Evolutionary conservation across 2,797 vertebrate species (phyloP), one percentile per base, ranked within the genome.

Genomic region (Silurus lanzhouensis): DNA sequence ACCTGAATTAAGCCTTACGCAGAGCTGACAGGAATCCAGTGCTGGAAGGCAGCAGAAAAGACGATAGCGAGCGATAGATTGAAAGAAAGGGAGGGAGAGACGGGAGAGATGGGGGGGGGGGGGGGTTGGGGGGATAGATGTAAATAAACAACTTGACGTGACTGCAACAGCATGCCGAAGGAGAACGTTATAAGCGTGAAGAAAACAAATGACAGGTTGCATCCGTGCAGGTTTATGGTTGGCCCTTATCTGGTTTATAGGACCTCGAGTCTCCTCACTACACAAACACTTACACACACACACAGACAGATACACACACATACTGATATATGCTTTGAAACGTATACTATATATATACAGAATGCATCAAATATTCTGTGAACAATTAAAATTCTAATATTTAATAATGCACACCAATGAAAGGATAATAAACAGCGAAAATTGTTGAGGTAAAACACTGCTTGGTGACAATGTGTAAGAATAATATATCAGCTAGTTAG

Each of bases 161-260:
- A 52, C 10, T 63, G 20, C 55, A 84, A 84, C 46, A 84, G 14
- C 8, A 84, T 80, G 87, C 83, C 72, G 66, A 87, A 90, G 84
- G 83, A 84, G 79, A 87, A 63, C 83, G 38, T 77, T 71, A 77
- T 74, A n/a, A 63, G 81, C 6, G n/a, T n/a, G 64, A n/a, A 14
- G 66, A 79, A 27, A 27, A 13, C 83, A 86, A 84, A 84, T 71
- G 86, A 90, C 93, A 95, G 92, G 90, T 93, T 94, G 92, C 89
- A 89, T 91, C 84, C 88, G 76, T 70, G 64, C 87, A 83, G 87
- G 93, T 93, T 91, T 91, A 89, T 84, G 87, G 88, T 88, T 66
- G 12, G 0, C 82, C 86, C 85, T 93, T 94, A 93, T 93, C 92
- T 88, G 12, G n/a, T 87, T 89, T 88, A 90, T 87, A 87, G 55